Base-by-base conservation (phyloP, 2,888 invertebrate species). In the Euplexia lucipara region DNA sequence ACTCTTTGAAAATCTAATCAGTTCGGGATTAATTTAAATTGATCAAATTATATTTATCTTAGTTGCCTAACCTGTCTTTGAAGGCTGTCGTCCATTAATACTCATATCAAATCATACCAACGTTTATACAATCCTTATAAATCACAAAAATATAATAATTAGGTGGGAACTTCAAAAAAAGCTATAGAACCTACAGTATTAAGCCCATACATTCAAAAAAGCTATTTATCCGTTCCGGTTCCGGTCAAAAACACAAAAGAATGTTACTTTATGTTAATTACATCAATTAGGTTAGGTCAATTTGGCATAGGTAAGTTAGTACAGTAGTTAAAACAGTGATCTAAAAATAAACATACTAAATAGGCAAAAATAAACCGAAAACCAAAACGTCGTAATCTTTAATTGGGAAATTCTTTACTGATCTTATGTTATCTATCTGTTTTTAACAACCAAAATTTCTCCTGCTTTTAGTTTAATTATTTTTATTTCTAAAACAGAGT, bases 241-340 rank as follows among this genome's bases (percentile, higher is more conserved):
- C 69, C 67, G 71, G 65, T 64, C 30, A 68, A 63, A 68, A 79
- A 64, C 53, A 66, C 62, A 49, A 72, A 75, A 67, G 42, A 70
- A 65, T 81, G 59, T 64, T 77, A 74, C 71, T 68, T 79, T 74
- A 78, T 80, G 78, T 78, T 70, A 52, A 63, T 34, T 61, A 34
- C 51, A 70, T 53, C 69, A 80, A 70, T 53, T 67, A 80, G 62
- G 63, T 49, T 56, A 70, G 62, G 56, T 52, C 59, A 49, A 51
- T 68, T 63, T 61, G 22, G 48, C 34, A 39, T 63, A 39, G 42
- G 8, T 3, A 39, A 45, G 8, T 3, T 51, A 30, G 39, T 18
- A 56, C 22, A 35, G 30, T 32, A 44, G 37, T 47, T 10, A 16
- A 18, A 12, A 26, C 12, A 41, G 42, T 37, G 20, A 18, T 16